Evolutionary conservation across 2,113 vertebrate species (phyloP), one percentile per base, ranked within the genome.

Genomic region (Gavia stellata): DNA sequence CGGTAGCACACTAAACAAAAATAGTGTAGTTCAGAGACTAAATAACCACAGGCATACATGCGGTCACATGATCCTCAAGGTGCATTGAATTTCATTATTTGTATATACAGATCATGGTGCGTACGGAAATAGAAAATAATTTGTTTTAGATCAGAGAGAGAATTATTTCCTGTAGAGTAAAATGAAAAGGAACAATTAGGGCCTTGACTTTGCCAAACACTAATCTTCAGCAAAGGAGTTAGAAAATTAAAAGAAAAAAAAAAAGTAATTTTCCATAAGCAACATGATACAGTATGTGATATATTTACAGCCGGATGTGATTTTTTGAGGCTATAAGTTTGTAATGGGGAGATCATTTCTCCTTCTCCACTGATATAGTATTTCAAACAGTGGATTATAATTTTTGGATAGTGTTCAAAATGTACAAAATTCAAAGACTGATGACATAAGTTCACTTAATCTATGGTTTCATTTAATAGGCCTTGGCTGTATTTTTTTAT

Each of bases 401-500:
- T 92, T 97, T 97, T 97, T 96, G 93, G 92, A 96, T 79, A 40
- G 79, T 88, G 31, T 95, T 97, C 90, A 96, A 97, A 94, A 97
- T 26, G 55, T 78, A 92, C 71, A 89, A 94, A 97, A 96, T 92
- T 94, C 86, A 95, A 97, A 97, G 92, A 83, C 53, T 77, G 82
- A 94, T 86, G 77, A 89, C 62, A 33, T 90, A 95, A 97, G 29
- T 95, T 90, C 50, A 72, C 55, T 89, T 91, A 68, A 83, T 94
- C 83, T 95, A 58, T 29, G 53, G 38, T 96, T 98, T 97, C 68
- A 93, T 84, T 94, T 96, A 96, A 90, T 75, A 94, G 86, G 16
- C 5, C 28, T 81, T 93, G 33, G 31, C 29, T 84, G 21, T 55
- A 62, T 84, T 88, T 56, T 58, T 75, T 12, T 59, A 9, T 56